Base-by-base conservation (phyloP, 1,140 invertebrate genomes). In the Drosophila jambulina region DNA sequence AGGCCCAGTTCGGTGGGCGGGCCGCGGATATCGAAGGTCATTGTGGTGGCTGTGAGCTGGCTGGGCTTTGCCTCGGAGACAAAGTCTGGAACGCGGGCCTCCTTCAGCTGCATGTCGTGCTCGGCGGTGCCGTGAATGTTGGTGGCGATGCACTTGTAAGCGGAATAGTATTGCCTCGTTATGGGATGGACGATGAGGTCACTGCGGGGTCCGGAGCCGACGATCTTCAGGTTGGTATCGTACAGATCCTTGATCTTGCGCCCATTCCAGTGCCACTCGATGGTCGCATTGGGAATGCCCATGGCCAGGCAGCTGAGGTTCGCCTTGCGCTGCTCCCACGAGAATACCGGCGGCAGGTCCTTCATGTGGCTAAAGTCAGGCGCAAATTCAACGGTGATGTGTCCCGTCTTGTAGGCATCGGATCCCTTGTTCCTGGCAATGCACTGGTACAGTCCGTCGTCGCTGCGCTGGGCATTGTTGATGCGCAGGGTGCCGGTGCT, bases 381-480 rank as follows among this genome's bases (percentile, higher is more conserved):
- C 9, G 94, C 95, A 92, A 97, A 98, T 84, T 98, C 95, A 3
- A 98, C 96, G 1, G 96, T 96, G 27, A 98, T 93, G 91, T 98
- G 97, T 1, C 97, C 97, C 80, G 96, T 97, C 79, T 95, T 96
- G 67, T 94, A 95, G 1, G 95, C 95, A 36, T 94, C 94, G 15
- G 95, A 96, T n/a, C 96, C 96, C 78, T 95, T 94, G 81, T 98
- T 98, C 62, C 94, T 93, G 1, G 97, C 97, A 40, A 97, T 95
- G 85, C 98, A 99, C 82, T 96, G 97, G 92, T 99, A 99, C 2
- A 98, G 92, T 1, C 97, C 98, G 93, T 98, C 97, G 92, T 98
- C 96, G 1, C 94, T 93, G 42, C 96, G 95, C 48, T 93, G 93
- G 19, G 96, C 79, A 43, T 94, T 93, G n/a, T 93, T 57, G 78